Evolutionary conservation across 2,113 vertebrate species (phyloP).

Genomic region (Phalacrocorax pelagicus): DNA sequence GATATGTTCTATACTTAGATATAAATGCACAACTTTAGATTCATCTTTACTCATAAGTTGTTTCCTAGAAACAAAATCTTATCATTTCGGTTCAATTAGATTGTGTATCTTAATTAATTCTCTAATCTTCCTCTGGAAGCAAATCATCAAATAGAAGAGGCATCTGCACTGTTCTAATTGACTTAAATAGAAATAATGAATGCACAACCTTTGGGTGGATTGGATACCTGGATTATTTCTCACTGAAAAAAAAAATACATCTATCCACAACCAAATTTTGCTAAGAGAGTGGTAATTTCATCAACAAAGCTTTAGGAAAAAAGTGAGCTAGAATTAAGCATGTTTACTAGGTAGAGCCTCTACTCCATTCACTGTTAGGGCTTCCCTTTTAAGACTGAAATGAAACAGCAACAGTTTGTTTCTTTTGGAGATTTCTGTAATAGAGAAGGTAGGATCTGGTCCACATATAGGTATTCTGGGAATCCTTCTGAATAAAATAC

Average conservation of each 20-base stretch:
- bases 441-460: neutral
- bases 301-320: neutral
- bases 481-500: neutral
- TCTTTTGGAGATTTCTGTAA: neutral
- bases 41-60: conserved; percentile 7
- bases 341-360: neutral
- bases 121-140: conserved; percentile 17
- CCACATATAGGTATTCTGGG: neutral
- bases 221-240: conserved; percentile 48
- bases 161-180: conserved; percentile 24
- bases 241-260: neutral
- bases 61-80: conserved; percentile 56
- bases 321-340: neutral
- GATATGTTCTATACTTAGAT: neutral
- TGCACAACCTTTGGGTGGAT: neutral
- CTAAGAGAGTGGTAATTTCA: neutral
- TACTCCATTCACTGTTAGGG: neutral
- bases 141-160: conserved; percentile 20
- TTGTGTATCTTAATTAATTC: conserved; percentile 45
- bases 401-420: neutral
- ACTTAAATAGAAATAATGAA: conserved; percentile 29
- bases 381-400: neutral
- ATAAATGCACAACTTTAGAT: conserved; percentile 12
- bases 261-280: neutral
- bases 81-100: conserved; percentile 7